These are phyloP conservation scores for Oncorhynchus keta DNA, from an alignment of 2,113 vertebrate species.

Conservation along the genomic window DNA sequence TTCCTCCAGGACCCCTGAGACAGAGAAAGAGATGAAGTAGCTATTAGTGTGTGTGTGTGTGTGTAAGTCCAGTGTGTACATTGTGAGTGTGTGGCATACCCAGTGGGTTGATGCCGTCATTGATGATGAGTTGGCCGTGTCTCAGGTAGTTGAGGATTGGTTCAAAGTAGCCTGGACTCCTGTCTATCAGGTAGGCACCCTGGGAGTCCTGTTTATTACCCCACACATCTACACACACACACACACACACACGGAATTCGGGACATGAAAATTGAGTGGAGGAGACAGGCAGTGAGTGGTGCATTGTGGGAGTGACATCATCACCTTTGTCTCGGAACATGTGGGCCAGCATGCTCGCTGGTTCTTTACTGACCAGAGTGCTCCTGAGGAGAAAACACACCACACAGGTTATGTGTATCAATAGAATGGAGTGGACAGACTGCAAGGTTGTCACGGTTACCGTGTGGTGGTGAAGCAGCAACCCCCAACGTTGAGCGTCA, in stretches of 20 bases:
- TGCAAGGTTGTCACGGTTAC: constrained; percentile 57
- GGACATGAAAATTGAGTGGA: background rate
- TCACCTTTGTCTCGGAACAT: constrained; percentile 95
- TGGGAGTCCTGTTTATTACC: constrained; percentile 88
- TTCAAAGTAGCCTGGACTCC: constrained; percentile 94
- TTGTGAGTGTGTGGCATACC: constrained; percentile 73
- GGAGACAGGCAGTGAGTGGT: background rate
- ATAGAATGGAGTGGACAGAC: no score
- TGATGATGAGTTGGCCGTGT: constrained; percentile 94
- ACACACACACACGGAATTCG: background rate
- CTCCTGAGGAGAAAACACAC: constrained; percentile 73
- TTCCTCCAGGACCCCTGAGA: constrained; percentile 88
- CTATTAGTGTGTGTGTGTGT: background rate
- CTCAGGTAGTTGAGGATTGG: constrained; percentile 94
- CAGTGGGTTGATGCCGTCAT: constrained; percentile 91
- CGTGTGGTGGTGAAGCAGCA: constrained; percentile 90
- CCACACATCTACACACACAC: constrained; percentile 81
- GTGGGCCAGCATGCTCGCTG: constrained; percentile 92
- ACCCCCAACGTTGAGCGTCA: constrained; percentile 92
- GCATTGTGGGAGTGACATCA: background rate
- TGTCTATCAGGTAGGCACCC: constrained; percentile 92
- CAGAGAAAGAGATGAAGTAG: background rate
- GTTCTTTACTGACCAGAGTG: constrained; percentile 92
- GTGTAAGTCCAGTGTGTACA: background rate
- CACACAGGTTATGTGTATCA: background rate